Conservation (phyloP, 1,140 invertebrate genomes). For the Solenopsis fugax region DNA sequence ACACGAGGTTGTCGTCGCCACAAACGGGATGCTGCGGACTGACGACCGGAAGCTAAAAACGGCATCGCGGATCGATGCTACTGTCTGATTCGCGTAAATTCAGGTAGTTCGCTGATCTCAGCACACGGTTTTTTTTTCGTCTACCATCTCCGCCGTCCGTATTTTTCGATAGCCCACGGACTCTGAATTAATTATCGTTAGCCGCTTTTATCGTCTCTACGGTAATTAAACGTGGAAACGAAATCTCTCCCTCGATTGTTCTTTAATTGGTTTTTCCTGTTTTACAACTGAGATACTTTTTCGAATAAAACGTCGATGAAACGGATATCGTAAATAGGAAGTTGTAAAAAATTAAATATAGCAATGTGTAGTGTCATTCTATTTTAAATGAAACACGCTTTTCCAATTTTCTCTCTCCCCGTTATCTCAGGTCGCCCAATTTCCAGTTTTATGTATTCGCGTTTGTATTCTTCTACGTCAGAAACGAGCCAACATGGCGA, state of each 20-base stretch:
- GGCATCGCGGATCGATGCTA: slow-evolving; percentile 38
- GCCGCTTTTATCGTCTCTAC: background rate
- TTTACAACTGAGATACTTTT: background rate
- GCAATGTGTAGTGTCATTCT: background rate
- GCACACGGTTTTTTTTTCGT: slow-evolving; percentile 13
- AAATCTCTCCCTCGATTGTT: background rate
- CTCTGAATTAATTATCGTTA: slow-evolving; percentile 36
- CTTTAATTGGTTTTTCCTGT: background rate
- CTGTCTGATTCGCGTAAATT: slow-evolving; percentile 45
- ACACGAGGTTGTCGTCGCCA: slow-evolving; percentile 38
- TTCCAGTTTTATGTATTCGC: background rate
- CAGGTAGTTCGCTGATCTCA: slow-evolving; percentile 29
- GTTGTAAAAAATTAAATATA: background rate
- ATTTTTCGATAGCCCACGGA: background rate
- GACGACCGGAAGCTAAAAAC: slow-evolving; percentile 53
- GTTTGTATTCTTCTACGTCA: slow-evolving; percentile 23
- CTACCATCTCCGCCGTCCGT: background rate
- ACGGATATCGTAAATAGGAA: background rate
- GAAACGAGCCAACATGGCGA: slow-evolving; percentile 47
- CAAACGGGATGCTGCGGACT: slow-evolving; percentile 44
- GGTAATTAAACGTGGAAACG: background rate
- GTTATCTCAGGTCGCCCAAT: background rate
- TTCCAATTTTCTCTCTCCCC: background rate
- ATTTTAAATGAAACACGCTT: background rate
- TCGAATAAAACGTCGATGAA: background rate